Evolutionary conservation across 2,888 invertebrate species (phyloP).

Genomic region (Crocallis elinguaria): DNA sequence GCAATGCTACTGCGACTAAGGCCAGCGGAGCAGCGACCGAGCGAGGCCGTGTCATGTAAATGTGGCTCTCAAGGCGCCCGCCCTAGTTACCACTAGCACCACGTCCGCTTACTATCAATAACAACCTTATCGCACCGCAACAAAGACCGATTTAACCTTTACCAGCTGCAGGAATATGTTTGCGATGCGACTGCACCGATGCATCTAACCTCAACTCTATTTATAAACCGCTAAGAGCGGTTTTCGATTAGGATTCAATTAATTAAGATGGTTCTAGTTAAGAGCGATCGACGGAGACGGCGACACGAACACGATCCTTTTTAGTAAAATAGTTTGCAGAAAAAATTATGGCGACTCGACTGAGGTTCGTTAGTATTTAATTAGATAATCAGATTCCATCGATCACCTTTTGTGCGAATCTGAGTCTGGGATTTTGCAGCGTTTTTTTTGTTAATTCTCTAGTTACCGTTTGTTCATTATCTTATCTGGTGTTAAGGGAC

Average conservation of each 20-base stretch:
- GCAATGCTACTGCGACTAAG: conserved; percentile 56
- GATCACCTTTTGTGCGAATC: conserved; percentile 19
- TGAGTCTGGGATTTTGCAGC: conserved; percentile 1
- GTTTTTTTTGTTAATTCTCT: background rate
- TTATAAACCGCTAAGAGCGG: conserved; percentile 39
- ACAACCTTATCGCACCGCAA: conserved; percentile 44
- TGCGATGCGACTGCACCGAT: conserved; percentile 41
- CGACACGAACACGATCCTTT: conserved; percentile 76
- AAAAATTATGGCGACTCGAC: conserved; percentile 53
- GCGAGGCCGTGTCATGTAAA: conserved; percentile 79
- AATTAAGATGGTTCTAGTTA: conserved; percentile 45
- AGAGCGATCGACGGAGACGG: conserved; percentile 59
- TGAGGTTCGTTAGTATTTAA: conserved; percentile 46
- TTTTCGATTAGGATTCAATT: conserved; percentile 39
- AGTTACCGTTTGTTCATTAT: background rate
- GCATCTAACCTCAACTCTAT: conserved; percentile 46
- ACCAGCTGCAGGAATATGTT: conserved; percentile 34
- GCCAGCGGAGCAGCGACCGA: conserved; percentile 72
- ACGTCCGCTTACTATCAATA: conserved; percentile 35
- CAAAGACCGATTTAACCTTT: conserved; percentile 44
- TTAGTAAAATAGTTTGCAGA: conserved; percentile 72
- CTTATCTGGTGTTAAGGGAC: background rate
- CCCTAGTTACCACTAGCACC: conserved; percentile 67
- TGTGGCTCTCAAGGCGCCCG: conserved; percentile 76
- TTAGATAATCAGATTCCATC: conserved; percentile 39